phyloP scores from a whole-genome alignment of 2,888 invertebrate genomes.

The Cataglyphis albicans region DNA sequence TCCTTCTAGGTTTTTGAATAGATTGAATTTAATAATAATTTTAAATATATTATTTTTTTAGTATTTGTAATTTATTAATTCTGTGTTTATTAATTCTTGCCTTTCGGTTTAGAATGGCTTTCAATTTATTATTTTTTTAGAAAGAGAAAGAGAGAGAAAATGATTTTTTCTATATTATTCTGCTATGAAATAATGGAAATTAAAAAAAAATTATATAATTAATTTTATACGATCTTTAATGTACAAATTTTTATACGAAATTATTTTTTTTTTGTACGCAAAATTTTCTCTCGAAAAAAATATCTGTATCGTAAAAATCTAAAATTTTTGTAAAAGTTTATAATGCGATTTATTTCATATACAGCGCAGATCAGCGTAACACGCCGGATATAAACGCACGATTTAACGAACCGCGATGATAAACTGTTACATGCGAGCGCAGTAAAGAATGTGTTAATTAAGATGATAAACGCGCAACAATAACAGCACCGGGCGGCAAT shows the following conservation, averaged over 20 bases:
- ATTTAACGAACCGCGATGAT: constrained; percentile 22
- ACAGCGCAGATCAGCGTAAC: not conserved
- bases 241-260: not conserved
- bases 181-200: not conserved
- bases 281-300: not conserved
- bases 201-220: not conserved
- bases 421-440: constrained; percentile 1
- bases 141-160: not conserved
- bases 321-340: not conserved
- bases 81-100: too few species aligned
- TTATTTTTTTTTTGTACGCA: not conserved
- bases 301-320: not conserved
- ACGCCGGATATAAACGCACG: not conserved
- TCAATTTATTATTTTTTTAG: too few species aligned
- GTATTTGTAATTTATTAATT: too few species aligned
- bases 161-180: not conserved
- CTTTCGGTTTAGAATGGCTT: too few species aligned
- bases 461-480: constrained; percentile 33
- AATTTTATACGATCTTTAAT: not conserved
- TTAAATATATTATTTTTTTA: too few species aligned
- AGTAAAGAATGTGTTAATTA: constrained; percentile 44
- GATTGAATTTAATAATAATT: constrained; percentile 10
- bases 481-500: constrained; percentile 13
- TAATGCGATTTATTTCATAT: not conserved
- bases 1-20: not conserved